These are phyloP conservation scores for Charaxes varanes DNA, from an alignment of 1,140 invertebrate species.

Conservation along the genomic window DNA sequence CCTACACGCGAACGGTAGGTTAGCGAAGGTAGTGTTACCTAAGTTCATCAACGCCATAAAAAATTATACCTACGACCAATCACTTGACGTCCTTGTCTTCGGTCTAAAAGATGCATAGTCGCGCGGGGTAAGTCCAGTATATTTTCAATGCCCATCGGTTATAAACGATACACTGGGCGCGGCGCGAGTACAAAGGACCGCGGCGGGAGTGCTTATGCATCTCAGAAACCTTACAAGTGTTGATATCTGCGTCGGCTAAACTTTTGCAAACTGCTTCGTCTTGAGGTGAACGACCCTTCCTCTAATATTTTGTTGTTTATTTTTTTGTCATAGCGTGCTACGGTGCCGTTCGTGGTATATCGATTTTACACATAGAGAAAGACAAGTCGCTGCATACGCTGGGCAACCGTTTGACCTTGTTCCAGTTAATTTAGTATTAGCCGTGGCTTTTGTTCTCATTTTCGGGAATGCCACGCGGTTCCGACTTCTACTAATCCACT, in stretches of 20 bases:
- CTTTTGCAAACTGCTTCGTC: constrained; percentile 53
- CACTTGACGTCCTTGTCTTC: constrained; percentile 42
- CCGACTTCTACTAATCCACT: constrained; percentile 14
- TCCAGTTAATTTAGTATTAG: constrained; percentile 51
- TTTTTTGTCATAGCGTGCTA: constrained; percentile 30
- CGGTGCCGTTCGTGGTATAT: constrained; percentile 36
- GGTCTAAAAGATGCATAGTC: constrained; percentile 59
- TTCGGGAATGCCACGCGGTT: constrained; percentile 25
- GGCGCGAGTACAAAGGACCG: constrained; percentile 19
- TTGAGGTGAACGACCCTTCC: constrained; percentile 44
- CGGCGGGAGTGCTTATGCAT: constrained; percentile 11
- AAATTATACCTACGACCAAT: constrained; percentile 27
- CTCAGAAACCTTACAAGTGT: constrained; percentile 16
- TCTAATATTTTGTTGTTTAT: constrained; percentile 23
- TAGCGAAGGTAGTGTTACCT: constrained; percentile 4
- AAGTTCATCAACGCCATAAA: constrained; percentile 12
- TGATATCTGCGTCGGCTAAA: constrained; percentile 19
- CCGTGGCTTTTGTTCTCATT: constrained; percentile 28
- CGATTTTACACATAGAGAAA: constrained; percentile 55
- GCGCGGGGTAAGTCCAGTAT: constrained; percentile 43
- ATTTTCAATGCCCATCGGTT: constrained; percentile 29
- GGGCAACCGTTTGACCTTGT: constrained; percentile 43
- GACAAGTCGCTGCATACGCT: constrained; percentile 45
- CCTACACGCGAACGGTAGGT: constrained; percentile 14
- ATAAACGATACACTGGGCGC: constrained; percentile 32